Conservation (phyloP, 2,797 vertebrate species). For the Enteromius argenteus region DNA sequence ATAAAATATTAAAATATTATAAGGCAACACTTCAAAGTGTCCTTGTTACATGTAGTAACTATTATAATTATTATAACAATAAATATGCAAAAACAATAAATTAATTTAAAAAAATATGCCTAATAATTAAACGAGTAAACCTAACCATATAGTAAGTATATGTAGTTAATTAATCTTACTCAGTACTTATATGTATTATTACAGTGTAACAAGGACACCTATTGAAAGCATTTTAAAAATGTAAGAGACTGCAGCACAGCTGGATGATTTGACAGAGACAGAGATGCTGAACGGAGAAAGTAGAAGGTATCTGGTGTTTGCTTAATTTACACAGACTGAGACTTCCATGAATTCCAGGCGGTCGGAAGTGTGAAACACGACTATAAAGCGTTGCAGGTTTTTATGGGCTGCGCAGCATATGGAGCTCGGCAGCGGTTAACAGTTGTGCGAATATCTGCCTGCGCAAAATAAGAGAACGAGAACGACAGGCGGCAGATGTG, state of each 20-base stretch:
- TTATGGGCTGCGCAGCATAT: conserved; percentile 75
- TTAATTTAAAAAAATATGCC: too few species aligned
- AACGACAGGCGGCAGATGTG: conserved; percentile 78
- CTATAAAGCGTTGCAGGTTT: conserved; percentile 76
- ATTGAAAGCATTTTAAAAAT: not conserved
- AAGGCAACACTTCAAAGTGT: too few species aligned
- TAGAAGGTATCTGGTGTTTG: conserved; percentile 50
- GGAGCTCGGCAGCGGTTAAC: conserved; percentile 78
- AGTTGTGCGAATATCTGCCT: conserved; percentile 68
- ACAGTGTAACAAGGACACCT: too few species aligned
- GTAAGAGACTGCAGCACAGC: not conserved
- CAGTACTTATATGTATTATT: too few species aligned
- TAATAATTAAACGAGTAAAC: too few species aligned
- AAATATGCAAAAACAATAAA: too few species aligned
- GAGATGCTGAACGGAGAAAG: conserved; percentile 25
- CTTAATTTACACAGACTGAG: not conserved
- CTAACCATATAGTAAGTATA: too few species aligned
- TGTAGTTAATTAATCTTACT: too few species aligned
- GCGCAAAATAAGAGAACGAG: conserved; percentile 63
- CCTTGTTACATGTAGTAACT: too few species aligned
- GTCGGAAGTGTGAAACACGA: conserved; percentile 83
- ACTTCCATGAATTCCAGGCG: conserved; percentile 55
- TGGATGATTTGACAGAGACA: not conserved
- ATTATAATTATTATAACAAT: too few species aligned
- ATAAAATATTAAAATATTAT: too few species aligned